Evolutionary conservation across 2,797 vertebrate genomes (phyloP).

Genomic region (Podargus strigoides): DNA sequence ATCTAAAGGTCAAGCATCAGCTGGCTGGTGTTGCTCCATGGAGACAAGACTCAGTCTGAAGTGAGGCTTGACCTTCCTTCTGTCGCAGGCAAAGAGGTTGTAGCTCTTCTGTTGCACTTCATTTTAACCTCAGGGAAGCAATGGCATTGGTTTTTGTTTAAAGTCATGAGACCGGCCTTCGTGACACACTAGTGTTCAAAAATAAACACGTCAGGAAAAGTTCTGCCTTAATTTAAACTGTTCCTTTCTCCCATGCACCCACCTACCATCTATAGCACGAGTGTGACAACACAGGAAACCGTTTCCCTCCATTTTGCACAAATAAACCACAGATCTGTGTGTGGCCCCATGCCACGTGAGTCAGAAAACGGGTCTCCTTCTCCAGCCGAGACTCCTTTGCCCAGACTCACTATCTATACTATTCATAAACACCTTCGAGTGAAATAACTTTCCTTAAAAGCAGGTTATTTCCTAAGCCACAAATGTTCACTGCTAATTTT

Average conservation of each 20-base stretch:
- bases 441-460: neutral
- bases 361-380: neutral
- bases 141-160: conserved; percentile 2
- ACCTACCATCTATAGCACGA: neutral
- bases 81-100: neutral
- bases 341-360: neutral
- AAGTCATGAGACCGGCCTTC: neutral
- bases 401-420: neutral
- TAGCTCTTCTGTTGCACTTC: neutral
- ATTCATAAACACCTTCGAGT: neutral
- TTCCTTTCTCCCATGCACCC: conserved; percentile 10
- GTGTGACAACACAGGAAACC: neutral
- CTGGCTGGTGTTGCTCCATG: neutral
- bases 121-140: conserved; percentile 24
- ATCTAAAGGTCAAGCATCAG: conserved; percentile 51
- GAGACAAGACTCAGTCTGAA: neutral
- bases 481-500: neutral
- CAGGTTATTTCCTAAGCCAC: neutral
- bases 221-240: conserved; percentile 24
- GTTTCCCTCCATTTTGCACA: neutral
- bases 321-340: neutral
- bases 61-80: neutral
- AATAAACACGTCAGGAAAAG: conserved; percentile 33
- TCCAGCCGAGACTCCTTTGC: neutral
- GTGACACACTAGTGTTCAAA: neutral